Evolutionary conservation across 64 coral and sea anemone genomes (phyloP).

Genomic region (Exaiptasia diaphana): DNA sequence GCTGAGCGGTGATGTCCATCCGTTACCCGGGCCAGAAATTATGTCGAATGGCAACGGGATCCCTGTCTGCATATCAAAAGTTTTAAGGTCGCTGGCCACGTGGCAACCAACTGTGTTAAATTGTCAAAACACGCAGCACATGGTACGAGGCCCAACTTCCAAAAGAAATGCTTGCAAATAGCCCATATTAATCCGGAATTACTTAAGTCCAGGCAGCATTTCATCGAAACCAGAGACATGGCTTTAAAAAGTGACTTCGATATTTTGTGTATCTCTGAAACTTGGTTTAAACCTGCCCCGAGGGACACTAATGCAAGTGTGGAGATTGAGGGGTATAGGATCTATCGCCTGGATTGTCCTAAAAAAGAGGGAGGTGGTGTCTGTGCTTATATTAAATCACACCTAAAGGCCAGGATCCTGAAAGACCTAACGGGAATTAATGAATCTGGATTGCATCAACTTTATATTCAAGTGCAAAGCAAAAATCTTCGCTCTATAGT

Average conservation of each 20-base stretch:
- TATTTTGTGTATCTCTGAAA: no score
- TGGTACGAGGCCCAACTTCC: no score
- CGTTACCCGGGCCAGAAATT: background rate
- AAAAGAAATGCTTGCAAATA: no score
- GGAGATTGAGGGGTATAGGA: slow-evolving; percentile 20
- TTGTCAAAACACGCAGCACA: no score
- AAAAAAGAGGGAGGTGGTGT: slow-evolving; percentile 1
- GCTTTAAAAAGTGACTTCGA: no score
- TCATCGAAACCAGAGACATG: no score
- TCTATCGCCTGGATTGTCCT: background rate
- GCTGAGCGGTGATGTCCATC: slow-evolving; percentile 14
- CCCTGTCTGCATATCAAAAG: slow-evolving; percentile 6
- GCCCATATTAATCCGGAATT: no score
- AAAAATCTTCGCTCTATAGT: background rate
- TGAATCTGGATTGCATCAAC: slow-evolving; percentile 10
- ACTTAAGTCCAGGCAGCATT: no score
- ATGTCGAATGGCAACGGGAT: background rate
- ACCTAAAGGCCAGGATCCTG: slow-evolving; percentile 4
- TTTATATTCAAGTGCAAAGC: background rate
- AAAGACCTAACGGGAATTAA: slow-evolving; percentile 15
- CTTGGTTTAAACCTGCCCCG: no score
- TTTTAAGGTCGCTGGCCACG: no score
- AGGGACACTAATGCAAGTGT: no score
- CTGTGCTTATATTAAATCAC: background rate
- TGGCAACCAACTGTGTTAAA: no score